These are phyloP conservation scores for Melinaea menophilus DNA, from an alignment of 2,888 invertebrate species.

Conservation along the genomic window DNA sequence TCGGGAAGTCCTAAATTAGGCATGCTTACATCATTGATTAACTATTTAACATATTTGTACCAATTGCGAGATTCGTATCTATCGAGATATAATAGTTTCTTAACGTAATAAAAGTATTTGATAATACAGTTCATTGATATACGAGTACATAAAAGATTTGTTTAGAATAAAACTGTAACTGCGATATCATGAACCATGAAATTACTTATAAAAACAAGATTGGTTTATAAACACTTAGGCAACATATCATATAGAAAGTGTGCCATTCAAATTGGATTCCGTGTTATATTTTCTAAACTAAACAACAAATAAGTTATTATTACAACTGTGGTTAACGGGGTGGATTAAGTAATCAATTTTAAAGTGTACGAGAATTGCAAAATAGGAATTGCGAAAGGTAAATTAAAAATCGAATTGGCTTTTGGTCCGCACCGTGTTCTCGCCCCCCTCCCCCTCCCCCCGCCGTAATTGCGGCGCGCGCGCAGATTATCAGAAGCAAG, in stretches of 20 bases:
- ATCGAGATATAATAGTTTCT: neutral
- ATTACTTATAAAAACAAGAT: constrained; percentile 9
- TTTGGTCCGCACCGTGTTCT: constrained; percentile 33
- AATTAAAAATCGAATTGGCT: constrained; percentile 54
- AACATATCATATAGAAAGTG: constrained; percentile 45
- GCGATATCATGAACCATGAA: constrained; percentile 38
- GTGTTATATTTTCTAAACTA: constrained; percentile 32
- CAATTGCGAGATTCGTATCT: neutral
- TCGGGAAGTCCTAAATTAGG: constrained; percentile 23
- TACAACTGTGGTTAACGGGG: constrained; percentile 36
- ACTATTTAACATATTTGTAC: constrained; percentile 24
- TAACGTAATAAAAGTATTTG: neutral
- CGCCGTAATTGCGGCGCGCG: constrained; percentile 68
- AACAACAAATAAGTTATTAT: constrained; percentile 37
- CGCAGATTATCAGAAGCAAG: constrained; percentile 76
- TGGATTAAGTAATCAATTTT: constrained; percentile 66
- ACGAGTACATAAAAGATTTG: no score
- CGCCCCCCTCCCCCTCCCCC: constrained; percentile 35
- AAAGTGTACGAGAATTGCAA: constrained; percentile 45
- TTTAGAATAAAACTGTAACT: no score
- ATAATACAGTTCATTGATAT: neutral
- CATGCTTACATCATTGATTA: constrained; percentile 18
- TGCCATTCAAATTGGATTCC: constrained; percentile 62
- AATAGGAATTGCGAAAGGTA: constrained; percentile 52
- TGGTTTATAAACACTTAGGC: constrained; percentile 12